Evolutionary conservation across 2,797 vertebrate genomes (phyloP).

Genomic region (Podarcis siculus): DNA sequence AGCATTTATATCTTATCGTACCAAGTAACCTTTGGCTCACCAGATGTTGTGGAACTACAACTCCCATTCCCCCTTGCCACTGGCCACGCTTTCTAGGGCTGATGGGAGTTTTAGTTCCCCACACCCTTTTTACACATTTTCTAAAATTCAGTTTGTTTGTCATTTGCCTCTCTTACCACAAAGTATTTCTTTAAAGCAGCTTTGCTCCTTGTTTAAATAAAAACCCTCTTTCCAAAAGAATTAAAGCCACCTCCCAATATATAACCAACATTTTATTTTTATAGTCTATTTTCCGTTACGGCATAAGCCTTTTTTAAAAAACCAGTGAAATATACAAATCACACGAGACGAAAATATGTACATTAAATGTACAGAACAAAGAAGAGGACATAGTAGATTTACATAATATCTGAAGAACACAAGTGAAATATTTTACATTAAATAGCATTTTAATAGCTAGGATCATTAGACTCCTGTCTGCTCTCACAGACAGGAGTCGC

Average conservation of each 20-base stretch:
- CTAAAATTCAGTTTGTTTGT: conserved; percentile 38
- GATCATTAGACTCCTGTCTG: conserved; percentile 78
- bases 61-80: too few relatives aligned
- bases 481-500: conserved; percentile 74
- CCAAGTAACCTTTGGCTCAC: too few relatives aligned
- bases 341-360: conserved; percentile 84
- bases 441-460: conserved; percentile 82
- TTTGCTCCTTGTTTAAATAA: conserved; percentile 63
- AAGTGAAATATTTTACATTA: conserved; percentile 86
- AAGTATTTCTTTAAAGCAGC: conserved; percentile 64
- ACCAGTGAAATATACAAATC: conserved; percentile 87
- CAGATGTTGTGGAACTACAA: too few relatives aligned
- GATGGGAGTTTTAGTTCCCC: conserved; percentile 17
- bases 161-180: conserved; percentile 55
- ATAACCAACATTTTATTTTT: conserved; percentile 84
- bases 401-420: conserved; percentile 81
- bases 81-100: too few relatives aligned
- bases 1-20: conserved; percentile 17
- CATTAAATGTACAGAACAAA: conserved; percentile 85
- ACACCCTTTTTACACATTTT: too few relatives aligned
- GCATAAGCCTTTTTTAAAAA: conserved; percentile 74
- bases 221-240: conserved; percentile 73
- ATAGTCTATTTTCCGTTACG: conserved; percentile 83
- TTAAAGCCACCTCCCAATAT: conserved; percentile 83
- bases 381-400: conserved; percentile 80